phyloP scores from a whole-genome alignment of 2,113 vertebrate species.

The Nothocercus julius region DNA sequence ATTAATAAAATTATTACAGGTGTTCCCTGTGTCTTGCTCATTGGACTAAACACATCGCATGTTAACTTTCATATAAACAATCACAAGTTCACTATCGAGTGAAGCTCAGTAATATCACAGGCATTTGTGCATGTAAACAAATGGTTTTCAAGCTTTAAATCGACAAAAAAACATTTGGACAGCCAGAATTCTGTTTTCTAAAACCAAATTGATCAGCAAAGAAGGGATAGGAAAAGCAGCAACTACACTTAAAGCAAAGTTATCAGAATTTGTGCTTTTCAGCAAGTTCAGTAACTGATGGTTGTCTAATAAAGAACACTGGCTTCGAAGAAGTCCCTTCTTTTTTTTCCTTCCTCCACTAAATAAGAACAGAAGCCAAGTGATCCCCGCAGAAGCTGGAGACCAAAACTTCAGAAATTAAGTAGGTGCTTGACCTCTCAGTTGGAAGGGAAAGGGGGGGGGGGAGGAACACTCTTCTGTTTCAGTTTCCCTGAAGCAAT shows the following conservation, averaged over 20 bases:
- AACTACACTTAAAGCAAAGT: conserved; percentile 9
- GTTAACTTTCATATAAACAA: not conserved
- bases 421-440: conserved; percentile 40
- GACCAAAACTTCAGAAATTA: conserved; percentile 11
- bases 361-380: conserved; percentile 13
- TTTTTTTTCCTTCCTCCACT: not conserved
- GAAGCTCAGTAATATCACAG: conserved; percentile 16
- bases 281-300: conserved; percentile 16
- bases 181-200: not conserved
- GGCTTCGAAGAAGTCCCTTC: conserved; percentile 12
- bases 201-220: not conserved
- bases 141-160: conserved; percentile 29
- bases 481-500: conserved; percentile 62
- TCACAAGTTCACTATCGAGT: not conserved
- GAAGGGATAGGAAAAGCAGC: conserved; percentile 38
- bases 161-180: conserved; percentile 5
- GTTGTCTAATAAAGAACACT: not conserved
- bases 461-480: not conserved
- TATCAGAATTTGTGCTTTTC: conserved; percentile 35
- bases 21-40: conserved; percentile 8
- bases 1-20: conserved; percentile 5
- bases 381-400: conserved; percentile 29
- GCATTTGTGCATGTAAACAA: conserved; percentile 45
- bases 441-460: not conserved
- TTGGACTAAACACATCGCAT: not conserved